Evolutionary conservation across 2,797 vertebrate genomes (phyloP).

Genomic region (Nyctalus aviator): DNA sequence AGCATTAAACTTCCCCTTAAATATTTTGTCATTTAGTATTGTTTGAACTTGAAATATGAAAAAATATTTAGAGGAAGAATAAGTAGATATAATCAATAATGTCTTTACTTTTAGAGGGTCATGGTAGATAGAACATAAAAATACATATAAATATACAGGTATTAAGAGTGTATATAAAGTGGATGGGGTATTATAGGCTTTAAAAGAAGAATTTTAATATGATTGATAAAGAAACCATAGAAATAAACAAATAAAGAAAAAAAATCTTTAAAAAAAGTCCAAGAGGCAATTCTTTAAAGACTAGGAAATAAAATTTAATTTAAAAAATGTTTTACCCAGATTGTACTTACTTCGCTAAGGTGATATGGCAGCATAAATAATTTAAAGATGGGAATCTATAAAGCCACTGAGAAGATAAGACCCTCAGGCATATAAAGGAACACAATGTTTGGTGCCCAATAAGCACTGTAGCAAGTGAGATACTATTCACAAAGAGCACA

Average conservation of each 20-base stretch:
- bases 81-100: neutral
- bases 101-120: neutral
- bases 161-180: neutral
- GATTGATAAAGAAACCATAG: neutral
- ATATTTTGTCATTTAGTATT: slow-evolving; percentile 8
- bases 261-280: neutral
- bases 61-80: neutral
- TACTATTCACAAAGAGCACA: neutral
- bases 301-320: slow-evolving; percentile 20
- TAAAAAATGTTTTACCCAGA: slow-evolving; percentile 8
- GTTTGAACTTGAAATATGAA: slow-evolving; percentile 14
- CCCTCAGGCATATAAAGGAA: neutral
- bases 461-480: neutral
- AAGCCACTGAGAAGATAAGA: neutral
- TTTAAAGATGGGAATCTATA: neutral
- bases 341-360: slow-evolving; percentile 27
- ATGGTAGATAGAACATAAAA: neutral
- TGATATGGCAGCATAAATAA: neutral
- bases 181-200: neutral
- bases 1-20: neutral
- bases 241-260: neutral
- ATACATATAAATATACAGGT: neutral
- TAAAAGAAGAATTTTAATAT: slow-evolving; percentile 1
- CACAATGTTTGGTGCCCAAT: neutral
- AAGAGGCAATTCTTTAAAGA: slow-evolving; percentile 17